Conservation (phyloP, 2,888 invertebrate species). For the Onchidella celtica region DNA sequence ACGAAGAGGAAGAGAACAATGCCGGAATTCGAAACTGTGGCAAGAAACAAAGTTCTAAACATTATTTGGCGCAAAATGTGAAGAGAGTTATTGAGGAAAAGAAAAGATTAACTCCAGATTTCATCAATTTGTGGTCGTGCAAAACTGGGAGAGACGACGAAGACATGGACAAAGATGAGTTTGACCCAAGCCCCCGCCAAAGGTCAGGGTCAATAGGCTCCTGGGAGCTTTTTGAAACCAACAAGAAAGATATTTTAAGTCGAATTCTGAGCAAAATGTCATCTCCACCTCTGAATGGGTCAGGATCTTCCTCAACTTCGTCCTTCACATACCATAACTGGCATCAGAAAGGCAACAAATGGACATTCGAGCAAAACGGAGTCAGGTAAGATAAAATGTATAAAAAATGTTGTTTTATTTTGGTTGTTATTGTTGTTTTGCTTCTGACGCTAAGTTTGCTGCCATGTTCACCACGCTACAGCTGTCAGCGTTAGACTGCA, state of each 20-base stretch:
- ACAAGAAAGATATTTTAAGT: not conserved
- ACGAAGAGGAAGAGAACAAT: no score
- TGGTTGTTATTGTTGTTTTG: no score
- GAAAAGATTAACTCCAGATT: not conserved
- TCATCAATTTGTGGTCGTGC: not conserved
- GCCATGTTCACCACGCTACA: no score
- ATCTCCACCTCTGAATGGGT: not conserved
- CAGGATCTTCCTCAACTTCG: not conserved
- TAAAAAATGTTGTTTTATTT: no score
- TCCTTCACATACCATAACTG: not conserved
- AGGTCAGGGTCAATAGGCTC: not conserved
- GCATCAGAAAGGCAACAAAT: not conserved
- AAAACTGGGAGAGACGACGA: not conserved
- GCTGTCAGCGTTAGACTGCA: no score
- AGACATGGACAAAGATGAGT: not conserved
- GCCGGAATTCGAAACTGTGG: not conserved
- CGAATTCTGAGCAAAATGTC: slow-evolving; percentile 6
- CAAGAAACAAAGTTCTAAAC: not conserved
- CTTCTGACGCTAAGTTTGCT: no score
- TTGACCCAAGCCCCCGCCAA: not conserved
- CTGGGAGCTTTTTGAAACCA: not conserved
- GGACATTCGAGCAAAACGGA: not conserved
- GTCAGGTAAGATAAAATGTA: slow-evolving; percentile 34
- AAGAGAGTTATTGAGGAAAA: not conserved
- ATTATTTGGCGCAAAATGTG: not conserved